These are phyloP conservation scores for Dasyprocta punctata DNA, from an alignment of 2,113 vertebrate species.

Conservation along the genomic window DNA sequence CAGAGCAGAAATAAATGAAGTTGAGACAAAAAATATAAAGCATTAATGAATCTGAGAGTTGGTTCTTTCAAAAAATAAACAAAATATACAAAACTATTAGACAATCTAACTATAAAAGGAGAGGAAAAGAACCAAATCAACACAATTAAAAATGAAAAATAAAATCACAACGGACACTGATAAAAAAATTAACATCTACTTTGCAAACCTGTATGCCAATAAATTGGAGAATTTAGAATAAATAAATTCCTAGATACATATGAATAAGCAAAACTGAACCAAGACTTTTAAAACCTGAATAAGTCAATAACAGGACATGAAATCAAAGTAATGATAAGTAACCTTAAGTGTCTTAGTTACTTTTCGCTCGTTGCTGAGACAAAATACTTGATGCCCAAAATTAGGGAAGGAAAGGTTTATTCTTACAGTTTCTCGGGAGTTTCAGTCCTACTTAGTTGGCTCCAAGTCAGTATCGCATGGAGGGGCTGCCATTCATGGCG, in stretches of 20 bases:
- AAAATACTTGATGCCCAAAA: too few relatives aligned
- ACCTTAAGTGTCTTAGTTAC: too few relatives aligned
- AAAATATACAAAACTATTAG: not conserved
- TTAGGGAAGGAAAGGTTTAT: too few relatives aligned
- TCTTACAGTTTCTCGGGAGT: too few relatives aligned
- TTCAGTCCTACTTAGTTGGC: too few relatives aligned
- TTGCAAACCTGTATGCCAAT: not conserved
- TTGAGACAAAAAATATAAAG: not conserved
- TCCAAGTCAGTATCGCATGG: too few relatives aligned
- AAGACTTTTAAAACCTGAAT: too few relatives aligned
- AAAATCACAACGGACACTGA: not conserved
- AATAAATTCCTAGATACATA: not conserved
- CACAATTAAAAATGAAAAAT: not conserved
- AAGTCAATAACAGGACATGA: too few relatives aligned
- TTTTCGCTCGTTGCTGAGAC: too few relatives aligned
- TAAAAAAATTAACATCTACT: not conserved
- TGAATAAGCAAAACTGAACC: not conserved
- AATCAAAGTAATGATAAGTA: not conserved
- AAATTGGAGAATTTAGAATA: not conserved
- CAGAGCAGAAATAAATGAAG: not conserved
- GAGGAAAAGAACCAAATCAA: not conserved
- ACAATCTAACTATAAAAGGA: not conserved
- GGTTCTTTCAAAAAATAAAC: not conserved
- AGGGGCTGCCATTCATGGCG: too few relatives aligned
- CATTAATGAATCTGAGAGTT: not conserved